Percentiles rank a stretch among this genome's conserved stretches.
Evolutionary conservation across 2,797 vertebrate species (phyloP).

Genomic region (Emys orbicularis): DNA sequence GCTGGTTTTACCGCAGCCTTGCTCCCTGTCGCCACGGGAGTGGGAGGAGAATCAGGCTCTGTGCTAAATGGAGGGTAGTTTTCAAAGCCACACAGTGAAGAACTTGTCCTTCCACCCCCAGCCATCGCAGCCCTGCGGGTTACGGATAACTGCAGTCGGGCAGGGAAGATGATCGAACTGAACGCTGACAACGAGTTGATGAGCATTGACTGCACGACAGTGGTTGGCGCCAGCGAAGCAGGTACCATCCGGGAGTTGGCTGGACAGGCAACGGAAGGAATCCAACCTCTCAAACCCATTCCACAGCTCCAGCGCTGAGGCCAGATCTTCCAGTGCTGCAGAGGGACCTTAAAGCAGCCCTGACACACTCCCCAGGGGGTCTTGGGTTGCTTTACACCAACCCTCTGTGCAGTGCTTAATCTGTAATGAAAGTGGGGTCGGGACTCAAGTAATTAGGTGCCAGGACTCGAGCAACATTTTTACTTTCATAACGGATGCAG

Average conservation of each 20-base stretch:
- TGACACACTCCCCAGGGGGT: no score
- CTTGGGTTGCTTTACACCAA: no score
- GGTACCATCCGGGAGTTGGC: not conserved
- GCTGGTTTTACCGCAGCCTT: not conserved
- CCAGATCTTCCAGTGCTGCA: not conserved
- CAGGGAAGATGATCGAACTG: not conserved
- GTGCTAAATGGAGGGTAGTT: not conserved
- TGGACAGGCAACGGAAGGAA: not conserved
- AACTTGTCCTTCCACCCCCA: not conserved
- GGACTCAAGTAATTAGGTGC: no score
- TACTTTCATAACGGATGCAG: no score
- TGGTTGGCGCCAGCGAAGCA: not conserved
- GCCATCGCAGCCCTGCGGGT: not conserved
- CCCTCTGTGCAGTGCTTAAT: no score
- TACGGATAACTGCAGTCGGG: rapidly evolving
- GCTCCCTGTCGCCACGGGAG: not conserved
- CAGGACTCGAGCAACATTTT: no score
- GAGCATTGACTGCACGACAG: not conserved
- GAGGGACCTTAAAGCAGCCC: no score
- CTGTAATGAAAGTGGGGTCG: no score
- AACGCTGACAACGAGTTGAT: not conserved
- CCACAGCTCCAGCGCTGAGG: no score
- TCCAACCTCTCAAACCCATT: no score
- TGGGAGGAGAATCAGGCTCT: not conserved
- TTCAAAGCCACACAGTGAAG: not conserved